phyloP scores from a whole-genome alignment of 2,797 vertebrate species.

The Parotocinclus haroldoi region DNA sequence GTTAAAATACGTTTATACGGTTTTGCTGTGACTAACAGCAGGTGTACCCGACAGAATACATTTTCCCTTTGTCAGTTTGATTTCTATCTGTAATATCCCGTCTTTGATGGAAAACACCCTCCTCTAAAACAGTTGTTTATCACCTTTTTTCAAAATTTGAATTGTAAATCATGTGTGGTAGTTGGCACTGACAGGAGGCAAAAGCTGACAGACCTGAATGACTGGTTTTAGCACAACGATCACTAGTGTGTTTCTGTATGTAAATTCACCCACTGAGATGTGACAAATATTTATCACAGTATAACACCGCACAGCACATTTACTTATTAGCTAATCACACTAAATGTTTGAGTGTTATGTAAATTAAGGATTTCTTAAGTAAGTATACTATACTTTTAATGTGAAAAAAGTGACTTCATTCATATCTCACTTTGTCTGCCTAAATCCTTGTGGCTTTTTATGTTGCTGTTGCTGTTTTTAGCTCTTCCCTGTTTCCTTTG shows the following conservation, averaged over 20 bases:
- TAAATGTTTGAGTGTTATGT: not conserved
- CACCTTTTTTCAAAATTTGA: slow-evolving; percentile 44
- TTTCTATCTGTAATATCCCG: too few species aligned
- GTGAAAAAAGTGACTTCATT: not conserved
- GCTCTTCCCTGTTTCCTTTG: slow-evolving; percentile 37
- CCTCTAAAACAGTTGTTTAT: too few species aligned
- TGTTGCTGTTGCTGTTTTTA: slow-evolving; percentile 29
- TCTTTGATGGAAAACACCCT: too few species aligned
- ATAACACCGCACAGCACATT: not conserved
- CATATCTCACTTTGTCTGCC: not conserved
- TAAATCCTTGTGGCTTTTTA: slow-evolving; percentile 16
- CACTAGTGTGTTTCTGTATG: slow-evolving; percentile 11
- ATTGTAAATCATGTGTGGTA: slow-evolving; percentile 47
- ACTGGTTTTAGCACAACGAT: slow-evolving; percentile 29
- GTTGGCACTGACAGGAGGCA: slow-evolving; percentile 10
- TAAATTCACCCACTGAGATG: not conserved
- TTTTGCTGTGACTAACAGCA: too few species aligned
- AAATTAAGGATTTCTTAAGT: not conserved
- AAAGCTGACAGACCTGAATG: slow-evolving; percentile 42
- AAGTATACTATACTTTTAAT: not conserved
- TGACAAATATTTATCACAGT: not conserved
- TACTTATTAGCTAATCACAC: not conserved
- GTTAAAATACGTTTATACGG: too few species aligned
- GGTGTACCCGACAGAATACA: too few species aligned
- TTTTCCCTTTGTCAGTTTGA: too few species aligned